Percentiles rank a stretch among this genome's conserved stretches.
Evolutionary conservation across 35 echinoderm and acorn worm species (phyloP).

Genomic region (Eucidaris tribuloides): DNA sequence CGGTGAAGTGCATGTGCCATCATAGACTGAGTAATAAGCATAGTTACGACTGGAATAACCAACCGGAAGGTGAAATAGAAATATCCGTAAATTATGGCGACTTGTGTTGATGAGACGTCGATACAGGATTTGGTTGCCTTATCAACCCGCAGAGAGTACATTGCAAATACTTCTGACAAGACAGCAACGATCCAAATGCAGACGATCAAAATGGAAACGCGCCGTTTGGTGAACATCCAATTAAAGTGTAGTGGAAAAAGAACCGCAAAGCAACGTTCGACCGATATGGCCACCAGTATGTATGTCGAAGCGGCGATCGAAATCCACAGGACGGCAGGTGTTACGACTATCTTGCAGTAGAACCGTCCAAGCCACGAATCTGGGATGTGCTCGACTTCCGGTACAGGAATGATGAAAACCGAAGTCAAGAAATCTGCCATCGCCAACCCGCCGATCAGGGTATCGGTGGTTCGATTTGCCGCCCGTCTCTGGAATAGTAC

Average conservation of each 20-base stretch:
- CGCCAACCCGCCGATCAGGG: slow-evolving; percentile 13
- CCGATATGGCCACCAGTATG: slow-evolving; percentile 12
- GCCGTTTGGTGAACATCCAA: neutral
- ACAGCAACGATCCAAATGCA: slow-evolving; percentile 14
- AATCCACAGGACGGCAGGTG: slow-evolving; percentile 5
- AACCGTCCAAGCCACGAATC: neutral
- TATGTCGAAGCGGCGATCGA: slow-evolving; percentile 14
- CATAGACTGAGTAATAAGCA: slow-evolving; percentile 1
- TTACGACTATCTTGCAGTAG: slow-evolving; percentile 2
- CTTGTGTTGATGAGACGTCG: neutral
- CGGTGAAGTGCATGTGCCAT: neutral
- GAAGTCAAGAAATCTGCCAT: slow-evolving; percentile 32
- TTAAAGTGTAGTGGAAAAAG: slow-evolving; percentile 8
- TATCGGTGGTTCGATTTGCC: neutral
- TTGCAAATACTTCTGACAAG: neutral
- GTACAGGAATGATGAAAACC: slow-evolving; percentile 1
- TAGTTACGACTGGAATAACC: neutral
- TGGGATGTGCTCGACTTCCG: neutral
- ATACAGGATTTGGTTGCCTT: neutral
- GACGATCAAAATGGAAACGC: neutral
- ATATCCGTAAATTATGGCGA: neutral
- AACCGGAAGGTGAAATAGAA: neutral
- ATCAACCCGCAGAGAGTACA: neutral
- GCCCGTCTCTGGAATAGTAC: neutral
- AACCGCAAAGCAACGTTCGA: slow-evolving; percentile 37